phyloP scores from a whole-genome alignment of 1,140 invertebrate genomes.

The Megalonaias nervosa region DNA sequence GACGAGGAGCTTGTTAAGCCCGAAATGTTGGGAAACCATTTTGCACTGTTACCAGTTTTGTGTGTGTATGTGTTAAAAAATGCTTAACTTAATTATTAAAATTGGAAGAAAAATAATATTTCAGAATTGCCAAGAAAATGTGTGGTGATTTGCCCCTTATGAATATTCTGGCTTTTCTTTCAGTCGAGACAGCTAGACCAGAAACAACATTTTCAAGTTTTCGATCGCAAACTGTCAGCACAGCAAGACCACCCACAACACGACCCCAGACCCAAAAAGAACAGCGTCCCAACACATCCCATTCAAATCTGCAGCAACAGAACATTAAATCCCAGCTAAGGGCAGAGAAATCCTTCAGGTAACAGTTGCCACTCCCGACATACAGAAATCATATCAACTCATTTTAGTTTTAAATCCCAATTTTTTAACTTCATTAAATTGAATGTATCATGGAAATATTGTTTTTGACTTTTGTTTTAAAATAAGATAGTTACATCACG shows the following conservation, averaged over 20 bases:
- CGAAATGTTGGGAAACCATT: no score
- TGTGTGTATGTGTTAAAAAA: no score
- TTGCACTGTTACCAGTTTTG: no score
- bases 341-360: slow-evolving; percentile 61
- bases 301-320: slow-evolving; percentile 37
- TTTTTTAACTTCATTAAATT: no score
- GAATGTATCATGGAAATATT: no score
- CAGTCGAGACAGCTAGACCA: slow-evolving; percentile 3
- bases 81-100: no score
- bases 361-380: neutral
- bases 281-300: slow-evolving; percentile 41
- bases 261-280: slow-evolving; percentile 19
- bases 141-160: neutral
- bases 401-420: no score
- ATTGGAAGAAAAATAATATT: neutral
- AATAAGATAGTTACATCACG: no score
- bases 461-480: no score
- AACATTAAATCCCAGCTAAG: slow-evolving; percentile 48
- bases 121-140: neutral
- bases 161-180: neutral
- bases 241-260: neutral
- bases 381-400: no score
- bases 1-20: no score
- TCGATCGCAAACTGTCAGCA: slow-evolving; percentile 2
- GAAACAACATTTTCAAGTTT: slow-evolving; percentile 4